Evolutionary conservation across 2,113 vertebrate species (phyloP), one percentile per base, ranked within the genome.

Genomic region (Plecturocebus donacophilus): DNA sequence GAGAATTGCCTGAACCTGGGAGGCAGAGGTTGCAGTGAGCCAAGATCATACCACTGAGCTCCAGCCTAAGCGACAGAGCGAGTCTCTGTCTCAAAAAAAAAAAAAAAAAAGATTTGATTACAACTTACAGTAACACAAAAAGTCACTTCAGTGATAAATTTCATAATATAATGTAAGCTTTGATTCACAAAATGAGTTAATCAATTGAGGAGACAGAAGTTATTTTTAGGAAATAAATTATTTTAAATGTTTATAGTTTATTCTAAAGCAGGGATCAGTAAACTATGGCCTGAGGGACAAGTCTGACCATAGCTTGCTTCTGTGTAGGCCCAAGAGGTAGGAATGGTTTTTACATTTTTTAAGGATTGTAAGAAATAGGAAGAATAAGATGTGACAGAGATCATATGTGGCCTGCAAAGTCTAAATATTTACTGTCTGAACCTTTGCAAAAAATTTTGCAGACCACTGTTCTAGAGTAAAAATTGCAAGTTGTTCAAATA

Each of bases 221-320:
- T 90, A 83, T 77, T 84, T 90, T 83, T 81, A 80, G 47, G 54
- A 92, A 77, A 92, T 61, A 75, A 66, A 54, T 87, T 75, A 85
- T 75, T 94, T 81, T 54, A 89, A 95, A 76, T 81, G n/a, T 87
- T 92, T 40, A 92, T 47, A 85, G n/a, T 92, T 86, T 95, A 87
- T 68, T 40, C 30, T 95, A 16, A 27, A 93, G 52, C 38, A 89
- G 11, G 32, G 16, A 23, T 91, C 49, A 88, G 32, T n/a, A 83
- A 91, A 56, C 68, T 17, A n/a, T 83, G 54, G 70, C 47, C 40
- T 8, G 14, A 42, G 66, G n/a, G 42, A 19, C n/a, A 87, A 58
- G 52, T 77, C 14, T 42, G 80, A 54, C 21, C 6, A 42, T 42
- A 58, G 82, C 61, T 14, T 84, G n/a, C 82, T 89, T 95, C 54